A percentile compares a stretch with the other conserved stretches of the same genome.
Conservation (phyloP, 2,888 invertebrate species). For the Noctua comes region DNA sequence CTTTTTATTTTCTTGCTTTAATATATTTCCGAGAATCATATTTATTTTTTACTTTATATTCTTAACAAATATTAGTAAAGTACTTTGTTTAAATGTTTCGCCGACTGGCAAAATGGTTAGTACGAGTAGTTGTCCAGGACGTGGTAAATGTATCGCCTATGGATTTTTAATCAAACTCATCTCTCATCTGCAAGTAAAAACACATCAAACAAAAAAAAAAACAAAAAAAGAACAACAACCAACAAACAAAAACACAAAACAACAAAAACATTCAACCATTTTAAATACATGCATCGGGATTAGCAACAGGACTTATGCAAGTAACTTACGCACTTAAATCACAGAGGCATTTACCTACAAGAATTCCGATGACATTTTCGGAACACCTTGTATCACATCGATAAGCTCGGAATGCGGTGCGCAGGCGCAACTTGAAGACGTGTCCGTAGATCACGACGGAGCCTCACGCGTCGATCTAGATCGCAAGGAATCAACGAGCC, state of each 20-base stretch:
- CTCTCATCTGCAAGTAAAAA: no score
- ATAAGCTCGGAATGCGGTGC: constrained; percentile 54
- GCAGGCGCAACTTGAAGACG: constrained; percentile 56
- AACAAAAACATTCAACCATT: neutral
- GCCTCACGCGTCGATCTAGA: constrained; percentile 66
- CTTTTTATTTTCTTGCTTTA: neutral
- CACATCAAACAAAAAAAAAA: no score
- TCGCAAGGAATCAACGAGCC: constrained; percentile 48
- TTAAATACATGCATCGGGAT: constrained; percentile 10
- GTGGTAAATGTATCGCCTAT: neutral
- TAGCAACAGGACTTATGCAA: neutral
- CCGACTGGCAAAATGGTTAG: neutral
- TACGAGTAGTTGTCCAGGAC: neutral
- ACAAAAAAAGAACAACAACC: no score
- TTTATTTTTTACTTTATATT: no score
- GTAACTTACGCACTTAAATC: constrained; percentile 20
- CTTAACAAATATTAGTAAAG: neutral
- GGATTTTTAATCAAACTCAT: neutral
- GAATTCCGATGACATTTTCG: constrained; percentile 48
- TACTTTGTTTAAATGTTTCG: neutral
- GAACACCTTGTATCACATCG: constrained; percentile 59
- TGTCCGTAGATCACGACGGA: constrained; percentile 66
- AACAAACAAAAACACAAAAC: no score
- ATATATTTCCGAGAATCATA: no score
- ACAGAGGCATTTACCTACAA: constrained; percentile 2